phyloP scores from a whole-genome alignment of 53 echinoderm and acorn worm genomes.

The Glandiceps talaboti region DNA sequence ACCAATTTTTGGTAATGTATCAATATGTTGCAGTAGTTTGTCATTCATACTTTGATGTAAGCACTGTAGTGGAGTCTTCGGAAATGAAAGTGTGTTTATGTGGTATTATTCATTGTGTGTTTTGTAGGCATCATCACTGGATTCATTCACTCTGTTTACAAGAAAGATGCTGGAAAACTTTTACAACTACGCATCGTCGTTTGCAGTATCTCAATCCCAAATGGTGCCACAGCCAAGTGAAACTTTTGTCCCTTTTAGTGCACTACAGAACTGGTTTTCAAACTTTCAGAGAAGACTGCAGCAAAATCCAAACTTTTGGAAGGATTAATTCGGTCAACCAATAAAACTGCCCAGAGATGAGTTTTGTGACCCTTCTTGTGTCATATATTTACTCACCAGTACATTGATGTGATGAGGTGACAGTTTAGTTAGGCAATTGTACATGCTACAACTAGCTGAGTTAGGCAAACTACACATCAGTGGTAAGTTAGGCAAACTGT shows the following conservation, averaged over 20 bases:
- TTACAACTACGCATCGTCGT: conserved; percentile 87
- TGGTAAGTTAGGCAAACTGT: too few relatives aligned
- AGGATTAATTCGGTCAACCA: too few relatives aligned
- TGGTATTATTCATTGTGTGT: not conserved
- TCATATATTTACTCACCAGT: too few relatives aligned
- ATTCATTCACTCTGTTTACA: conserved; percentile 60
- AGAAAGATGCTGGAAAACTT: conserved; percentile 88
- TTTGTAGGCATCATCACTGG: conserved; percentile 51
- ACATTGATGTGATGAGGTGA: too few relatives aligned
- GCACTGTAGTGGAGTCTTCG: too few relatives aligned
- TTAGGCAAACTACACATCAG: too few relatives aligned
- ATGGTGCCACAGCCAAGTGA: conserved; percentile 80
- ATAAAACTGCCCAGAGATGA: too few relatives aligned
- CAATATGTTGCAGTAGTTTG: too few relatives aligned
- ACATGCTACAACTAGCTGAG: not conserved
- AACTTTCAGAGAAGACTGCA: conserved; percentile 61
- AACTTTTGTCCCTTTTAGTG: conserved; percentile 51
- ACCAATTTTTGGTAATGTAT: too few relatives aligned
- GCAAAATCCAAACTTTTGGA: conserved; percentile 90
- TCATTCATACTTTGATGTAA: too few relatives aligned
- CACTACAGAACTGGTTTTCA: conserved; percentile 65
- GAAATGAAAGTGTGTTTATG: too few relatives aligned
- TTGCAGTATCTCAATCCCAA: conserved; percentile 62
- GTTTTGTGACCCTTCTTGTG: too few relatives aligned
- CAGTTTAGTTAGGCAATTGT: conserved; percentile 11